phyloP scores from a whole-genome alignment of 2,888 invertebrate species.

The Aspidapion aeneum region DNA sequence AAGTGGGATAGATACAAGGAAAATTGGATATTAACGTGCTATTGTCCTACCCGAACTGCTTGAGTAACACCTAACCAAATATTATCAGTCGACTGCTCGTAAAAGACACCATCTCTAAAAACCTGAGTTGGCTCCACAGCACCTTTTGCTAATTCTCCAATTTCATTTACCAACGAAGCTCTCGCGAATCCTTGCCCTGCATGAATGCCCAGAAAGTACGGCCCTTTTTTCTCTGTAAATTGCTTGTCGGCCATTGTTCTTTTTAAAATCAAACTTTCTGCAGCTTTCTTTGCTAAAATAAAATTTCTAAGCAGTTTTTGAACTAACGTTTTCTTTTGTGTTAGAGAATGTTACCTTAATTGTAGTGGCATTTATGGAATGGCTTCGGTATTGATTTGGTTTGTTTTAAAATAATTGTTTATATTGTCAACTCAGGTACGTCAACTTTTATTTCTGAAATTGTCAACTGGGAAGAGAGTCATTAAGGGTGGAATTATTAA shows the following conservation, averaged over 20 bases:
- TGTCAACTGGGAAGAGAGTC: too few species aligned
- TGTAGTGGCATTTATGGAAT: too few species aligned
- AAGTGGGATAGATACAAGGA: too few species aligned
- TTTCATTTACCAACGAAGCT: conserved; percentile 69
- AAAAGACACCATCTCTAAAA: conserved; percentile 66
- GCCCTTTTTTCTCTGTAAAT: neutral
- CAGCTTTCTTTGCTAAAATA: conserved; percentile 3
- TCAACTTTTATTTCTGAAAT: too few species aligned
- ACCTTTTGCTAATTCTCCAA: conserved; percentile 63
- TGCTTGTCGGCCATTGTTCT: neutral
- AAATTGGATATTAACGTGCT: too few species aligned
- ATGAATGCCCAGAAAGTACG: conserved; percentile 80
- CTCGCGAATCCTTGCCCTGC: conserved; percentile 88
- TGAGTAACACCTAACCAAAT: conserved; percentile 75
- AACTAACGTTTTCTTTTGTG: neutral
- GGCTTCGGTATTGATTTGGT: too few species aligned
- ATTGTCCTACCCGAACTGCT: too few species aligned
- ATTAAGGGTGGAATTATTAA: too few species aligned
- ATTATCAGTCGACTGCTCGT: conserved; percentile 86
- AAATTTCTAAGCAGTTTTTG: conserved; percentile 5
- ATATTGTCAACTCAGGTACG: too few species aligned
- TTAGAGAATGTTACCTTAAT: neutral
- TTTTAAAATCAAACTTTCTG: neutral
- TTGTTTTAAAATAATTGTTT: too few species aligned
- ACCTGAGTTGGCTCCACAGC: conserved; percentile 66